Base-by-base conservation (phyloP, 2,888 invertebrate species). In the Willowsia nigromaculata region DNA sequence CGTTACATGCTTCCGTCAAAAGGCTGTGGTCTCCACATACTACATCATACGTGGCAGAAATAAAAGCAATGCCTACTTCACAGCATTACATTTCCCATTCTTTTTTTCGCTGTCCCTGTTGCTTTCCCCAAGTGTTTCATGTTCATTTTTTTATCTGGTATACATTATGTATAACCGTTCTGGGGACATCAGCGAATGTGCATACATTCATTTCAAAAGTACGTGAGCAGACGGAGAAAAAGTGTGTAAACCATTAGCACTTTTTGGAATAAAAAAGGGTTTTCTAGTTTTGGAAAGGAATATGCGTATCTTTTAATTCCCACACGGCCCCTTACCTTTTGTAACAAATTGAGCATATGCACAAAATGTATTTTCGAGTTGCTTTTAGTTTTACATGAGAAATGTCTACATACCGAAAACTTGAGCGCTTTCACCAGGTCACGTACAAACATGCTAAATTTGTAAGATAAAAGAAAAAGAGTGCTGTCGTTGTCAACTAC, bases 221-320 rank as follows among this genome's bases (percentile, higher is more conserved):
- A 65, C 18, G 15, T 62, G n/a, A 62, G 25, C 4, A 30, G 9
- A 62, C 9, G 22, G 9, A 18, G 7, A 7, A n/a, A 62, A 62
- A 27, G 22, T 30, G 25, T 37, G 1, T 30, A 15, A 65, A 30
- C 47, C 53, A 53, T 50, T 53, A 50, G 53, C 53, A 30, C 15
- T 76, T 47, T 76, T 47, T 43, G 18, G 15, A 27, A 27, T 37
- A 13, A 81, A 59, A 25, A 81, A 43, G 11, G 30, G 47, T 33
- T 22, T 74, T 30, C 50, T 37, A 18, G 37, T 37, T 81, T 80
- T 33, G 40, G 43, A 59, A 81, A 40, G 27, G 53, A 37, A 47
- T 33, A 43, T 22, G 43, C 22, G 25, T 78, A 62, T 81, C 59
- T 62, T 62, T 40, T 81, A 81, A 81, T 81, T 81, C 80, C 80